Evolutionary conservation across 2,797 vertebrate genomes (phyloP), one percentile per base, ranked within the genome.

Genomic region (Falco naumanni): DNA sequence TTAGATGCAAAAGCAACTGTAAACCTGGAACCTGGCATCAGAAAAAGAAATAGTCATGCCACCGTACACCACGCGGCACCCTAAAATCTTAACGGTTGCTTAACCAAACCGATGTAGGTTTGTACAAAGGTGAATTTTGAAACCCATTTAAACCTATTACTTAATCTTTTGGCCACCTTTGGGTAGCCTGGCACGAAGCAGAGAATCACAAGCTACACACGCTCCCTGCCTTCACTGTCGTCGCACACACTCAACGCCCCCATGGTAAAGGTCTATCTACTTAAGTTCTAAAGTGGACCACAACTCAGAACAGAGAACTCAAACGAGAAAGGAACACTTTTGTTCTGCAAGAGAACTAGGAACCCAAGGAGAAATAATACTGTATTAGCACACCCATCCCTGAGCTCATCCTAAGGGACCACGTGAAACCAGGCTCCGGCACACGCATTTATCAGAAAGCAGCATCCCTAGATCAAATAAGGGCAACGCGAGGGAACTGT

Each of bases 231-330:
- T 8, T 6, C 11, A 1, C 53, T 25, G 57, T 14, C 41, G 11
- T 39, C 43, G 4, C 3, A 4, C 10, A 8, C 43, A 4, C 22
- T 3, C 2, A 13, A 7, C 13, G 1, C 10, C 9, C 39, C 57
- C 53, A 43, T 0, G 1, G 22, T 2, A 21, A 41, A 50, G 0
- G 0, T 3, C 39, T 13, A 11, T 3, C 39, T 13, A 11, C 11
- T 0, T 2, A 6, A 26, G 31, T 19, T 28, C 70, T 45, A 45
- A 45, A 45, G 43, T 8, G 8, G 43, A 43, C 43, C 16, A 16
- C 43, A 18, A 45, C 16, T 18, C 17, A 45, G 43, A 45, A 45
- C 43, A 45, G 43, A 45, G 43, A 57, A 70, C 34, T 22, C 65
- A 39, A 41, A 25, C 4, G 16, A 56, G 28, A 54, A 45, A n/a